Base-by-base conservation (phyloP, 1,140 invertebrate genomes). In the Lepidurus apus region DNA sequence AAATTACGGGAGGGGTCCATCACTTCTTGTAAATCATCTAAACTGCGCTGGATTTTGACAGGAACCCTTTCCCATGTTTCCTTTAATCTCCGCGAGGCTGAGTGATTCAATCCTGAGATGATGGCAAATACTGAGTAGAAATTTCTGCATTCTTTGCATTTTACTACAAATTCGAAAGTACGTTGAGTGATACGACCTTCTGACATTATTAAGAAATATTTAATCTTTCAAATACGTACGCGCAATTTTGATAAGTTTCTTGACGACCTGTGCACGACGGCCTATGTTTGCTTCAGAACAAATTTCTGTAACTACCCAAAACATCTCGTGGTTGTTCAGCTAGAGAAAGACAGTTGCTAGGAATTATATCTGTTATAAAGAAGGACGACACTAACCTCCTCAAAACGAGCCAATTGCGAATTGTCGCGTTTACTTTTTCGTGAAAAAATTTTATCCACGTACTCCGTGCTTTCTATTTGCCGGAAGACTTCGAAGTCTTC, bases 81-180 rank as follows among this genome's bases (percentile, higher is more conserved):
- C 81, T 95, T 88, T 81, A 99, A 87, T 81, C 98, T 88, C 0
- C 92, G 93, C 0, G 99, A 96, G 1, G 96, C 93, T 1, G 93
- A 93, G 84, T 99, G 97, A 43, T 96, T 96, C 83, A 99, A 87
- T 26, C 98, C 98, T 80, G 95, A 98, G 75, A 99, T 89, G 74
- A 99, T 98, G 77, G 98, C 97, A 89, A 99, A 99, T 95, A 99
- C 97, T 0, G 97, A 98, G 87, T 99, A 99, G 87, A 99, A 99
- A 87, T 99, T 99, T 86, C 98, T 97, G 83, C 96, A 97, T 84
- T 99, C 96, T 86, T 98, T 98, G 86, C 97, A 99, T 85, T 96
- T 93, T 74, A 91, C 91, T 92, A 11, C 34, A 43, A 65, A 74
- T 21, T 1, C 53, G 73, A 75, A 53, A 74, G 13, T 76, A 45